Conservation (phyloP, 2,888 invertebrate species). For the Papilio elwesi region DNA sequence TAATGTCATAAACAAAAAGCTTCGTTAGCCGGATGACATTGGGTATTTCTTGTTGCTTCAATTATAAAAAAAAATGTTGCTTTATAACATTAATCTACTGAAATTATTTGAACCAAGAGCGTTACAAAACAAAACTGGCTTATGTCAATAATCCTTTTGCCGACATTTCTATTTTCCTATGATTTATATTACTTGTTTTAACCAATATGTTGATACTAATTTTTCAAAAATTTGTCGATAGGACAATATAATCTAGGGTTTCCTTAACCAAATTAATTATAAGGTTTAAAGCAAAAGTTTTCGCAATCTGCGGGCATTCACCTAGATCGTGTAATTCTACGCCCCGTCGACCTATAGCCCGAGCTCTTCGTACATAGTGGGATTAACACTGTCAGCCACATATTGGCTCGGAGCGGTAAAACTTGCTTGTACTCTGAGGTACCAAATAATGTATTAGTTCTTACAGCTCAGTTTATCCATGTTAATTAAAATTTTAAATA, state of each 20-base stretch:
- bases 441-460: conserved; percentile 46
- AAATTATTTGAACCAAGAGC: no score
- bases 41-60: not conserved
- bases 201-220: no score
- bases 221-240: no score
- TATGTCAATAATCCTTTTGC: no score
- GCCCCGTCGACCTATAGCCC: conserved; percentile 19
- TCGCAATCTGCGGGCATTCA: not conserved
- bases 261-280: conserved; percentile 26
- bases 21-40: conserved; percentile 4
- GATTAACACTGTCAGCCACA: conserved; percentile 42
- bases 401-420: conserved; percentile 41
- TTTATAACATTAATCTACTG: no score
- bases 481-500: not conserved
- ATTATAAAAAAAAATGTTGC: no score
- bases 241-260: not conserved
- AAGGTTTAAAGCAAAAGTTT: conserved; percentile 31
- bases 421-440: conserved; percentile 43
- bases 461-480: conserved; percentile 24
- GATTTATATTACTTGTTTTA: no score
- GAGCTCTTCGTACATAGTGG: conserved; percentile 27
- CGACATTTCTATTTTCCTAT: no score
- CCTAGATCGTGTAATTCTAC: conserved; percentile 20
- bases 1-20: conserved; percentile 36
- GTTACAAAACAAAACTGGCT: not conserved